Percentiles rank a stretch among this genome's conserved stretches.
phyloP scores from a whole-genome alignment of 2,797 vertebrate species.

The Melanotaenia trifasciata region DNA sequence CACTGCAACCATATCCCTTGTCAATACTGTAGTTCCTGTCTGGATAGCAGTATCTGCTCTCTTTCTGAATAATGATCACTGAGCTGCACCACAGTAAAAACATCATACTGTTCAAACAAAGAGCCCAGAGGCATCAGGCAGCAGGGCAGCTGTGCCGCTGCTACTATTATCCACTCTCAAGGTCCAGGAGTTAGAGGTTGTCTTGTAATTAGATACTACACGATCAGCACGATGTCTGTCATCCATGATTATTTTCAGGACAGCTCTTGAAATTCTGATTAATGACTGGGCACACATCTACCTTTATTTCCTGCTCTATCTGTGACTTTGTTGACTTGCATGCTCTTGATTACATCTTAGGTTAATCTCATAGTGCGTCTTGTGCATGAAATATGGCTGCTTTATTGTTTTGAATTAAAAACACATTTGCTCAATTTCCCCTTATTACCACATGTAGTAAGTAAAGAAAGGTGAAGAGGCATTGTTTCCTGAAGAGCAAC shows the following conservation, averaged over 20 bases:
- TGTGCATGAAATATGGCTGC: constrained; percentile 51
- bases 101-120: constrained; percentile 44
- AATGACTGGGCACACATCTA: constrained; percentile 35
- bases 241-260: constrained; percentile 59
- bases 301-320: constrained; percentile 24
- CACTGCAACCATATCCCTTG: constrained; percentile 55
- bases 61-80: constrained; percentile 69
- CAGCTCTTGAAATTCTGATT: constrained; percentile 52
- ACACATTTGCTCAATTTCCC: constrained; percentile 69
- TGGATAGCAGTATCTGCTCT: constrained; percentile 48
- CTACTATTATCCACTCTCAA: constrained; percentile 54
- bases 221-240: constrained; percentile 40
- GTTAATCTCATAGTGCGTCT: constrained; percentile 43
- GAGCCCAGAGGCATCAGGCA: constrained; percentile 46
- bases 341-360: constrained; percentile 37
- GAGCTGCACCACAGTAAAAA: constrained; percentile 46
- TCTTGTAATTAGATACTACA: constrained; percentile 62
- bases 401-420: constrained; percentile 77
- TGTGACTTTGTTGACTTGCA: constrained; percentile 50
- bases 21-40: constrained; percentile 62
- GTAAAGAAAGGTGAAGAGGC: constrained; percentile 8
- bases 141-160: constrained; percentile 26
- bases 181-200: constrained; percentile 48
- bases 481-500: constrained; percentile 40
- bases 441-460: constrained; percentile 52